Conservation (phyloP, 2,797 vertebrate genomes). For the Simalia tracyae region DNA sequence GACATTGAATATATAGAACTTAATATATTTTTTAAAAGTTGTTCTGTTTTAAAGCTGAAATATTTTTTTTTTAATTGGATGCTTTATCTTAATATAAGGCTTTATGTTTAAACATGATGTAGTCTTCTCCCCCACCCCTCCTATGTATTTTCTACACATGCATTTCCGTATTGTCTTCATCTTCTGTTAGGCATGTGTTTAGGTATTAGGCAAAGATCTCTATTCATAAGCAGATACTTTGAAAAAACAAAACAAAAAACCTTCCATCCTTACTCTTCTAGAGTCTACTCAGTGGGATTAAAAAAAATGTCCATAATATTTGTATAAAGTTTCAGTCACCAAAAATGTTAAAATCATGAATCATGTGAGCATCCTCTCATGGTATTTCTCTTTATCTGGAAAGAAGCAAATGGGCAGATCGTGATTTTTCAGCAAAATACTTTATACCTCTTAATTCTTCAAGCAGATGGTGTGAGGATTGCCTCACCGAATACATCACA, state of each 20-base stretch:
- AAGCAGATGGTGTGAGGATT: slow-evolving; percentile 54
- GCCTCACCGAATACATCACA: slow-evolving; percentile 44
- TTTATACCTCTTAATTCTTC: slow-evolving; percentile 50
- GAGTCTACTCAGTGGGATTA: background rate
- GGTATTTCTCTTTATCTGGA: slow-evolving; percentile 38
- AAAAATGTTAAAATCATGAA: slow-evolving; percentile 42
- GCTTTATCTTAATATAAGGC: background rate
- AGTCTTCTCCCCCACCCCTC: background rate
- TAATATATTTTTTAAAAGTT: background rate
- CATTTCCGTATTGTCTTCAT: background rate
- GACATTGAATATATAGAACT: too few species aligned
- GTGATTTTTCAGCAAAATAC: slow-evolving; percentile 42
- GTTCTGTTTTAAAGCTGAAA: background rate
- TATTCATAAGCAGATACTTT: slow-evolving; percentile 26
- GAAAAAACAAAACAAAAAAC: background rate
- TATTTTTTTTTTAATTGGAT: background rate
- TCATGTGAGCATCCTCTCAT: slow-evolving; percentile 24
- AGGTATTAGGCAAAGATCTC: slow-evolving; percentile 35
- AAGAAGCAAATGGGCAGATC: slow-evolving; percentile 43
- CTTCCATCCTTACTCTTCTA: background rate
- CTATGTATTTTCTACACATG: background rate
- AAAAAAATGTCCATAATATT: slow-evolving; percentile 11
- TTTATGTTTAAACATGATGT: background rate
- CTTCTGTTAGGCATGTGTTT: slow-evolving; percentile 49
- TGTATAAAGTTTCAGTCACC: slow-evolving; percentile 29